Evolutionary conservation across 2,888 invertebrate species (phyloP).

Genomic region (Dendrolimus houi): DNA sequence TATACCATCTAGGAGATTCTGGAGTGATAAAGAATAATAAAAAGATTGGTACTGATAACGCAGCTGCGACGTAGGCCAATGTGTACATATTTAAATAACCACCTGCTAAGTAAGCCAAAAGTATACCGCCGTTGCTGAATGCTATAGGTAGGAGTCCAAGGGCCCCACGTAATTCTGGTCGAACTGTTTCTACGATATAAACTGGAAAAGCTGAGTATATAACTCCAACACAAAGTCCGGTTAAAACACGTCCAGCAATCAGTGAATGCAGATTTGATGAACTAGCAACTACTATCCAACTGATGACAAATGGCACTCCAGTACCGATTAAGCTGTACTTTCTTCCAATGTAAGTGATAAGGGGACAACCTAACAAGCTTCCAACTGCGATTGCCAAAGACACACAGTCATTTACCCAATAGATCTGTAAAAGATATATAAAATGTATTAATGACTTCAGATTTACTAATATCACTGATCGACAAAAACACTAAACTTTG

Average conservation of each 20-base stretch:
- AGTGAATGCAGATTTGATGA: constrained; percentile 84
- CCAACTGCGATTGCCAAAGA: constrained; percentile 90
- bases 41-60: constrained; percentile 86
- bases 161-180: too few species aligned
- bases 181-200: too few species aligned
- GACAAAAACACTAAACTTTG: neutral
- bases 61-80: constrained; percentile 86
- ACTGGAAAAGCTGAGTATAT: too few species aligned
- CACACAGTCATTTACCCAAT: constrained; percentile 93
- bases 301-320: too few species aligned
- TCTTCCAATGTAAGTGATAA: too few species aligned
- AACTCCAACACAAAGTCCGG: constrained; percentile 66
- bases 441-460: neutral
- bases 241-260: constrained; percentile 86
- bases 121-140: constrained; percentile 89
- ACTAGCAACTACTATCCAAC: constrained; percentile 39
- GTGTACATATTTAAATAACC: constrained; percentile 82
- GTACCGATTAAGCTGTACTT: too few species aligned
- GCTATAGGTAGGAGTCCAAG: constrained; percentile 81
- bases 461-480: neutral
- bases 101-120: too few species aligned
- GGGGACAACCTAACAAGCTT: constrained; percentile 72
- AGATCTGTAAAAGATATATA: constrained; percentile 74
- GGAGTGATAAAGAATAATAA: constrained; percentile 89
- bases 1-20: constrained; percentile 95